These are phyloP conservation scores for Leptinotarsa haldemani DNA, from an alignment of 2,888 invertebrate species.

Conservation along the genomic window DNA sequence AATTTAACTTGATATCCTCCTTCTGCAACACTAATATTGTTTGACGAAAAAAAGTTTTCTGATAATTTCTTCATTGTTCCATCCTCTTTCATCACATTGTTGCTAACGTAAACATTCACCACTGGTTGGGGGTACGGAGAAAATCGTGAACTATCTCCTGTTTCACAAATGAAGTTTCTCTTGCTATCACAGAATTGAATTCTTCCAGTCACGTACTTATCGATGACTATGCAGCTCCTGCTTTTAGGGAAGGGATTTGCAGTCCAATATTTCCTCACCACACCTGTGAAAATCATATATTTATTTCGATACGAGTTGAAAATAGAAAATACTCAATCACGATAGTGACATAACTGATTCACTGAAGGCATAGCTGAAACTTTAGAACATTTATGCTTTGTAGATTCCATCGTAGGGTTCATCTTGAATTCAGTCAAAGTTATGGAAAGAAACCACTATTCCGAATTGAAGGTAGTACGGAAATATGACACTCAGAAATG, in stretches of 20 bases:
- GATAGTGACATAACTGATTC: no score
- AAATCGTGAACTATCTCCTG: background rate
- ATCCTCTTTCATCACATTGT: slow-evolving; percentile 2
- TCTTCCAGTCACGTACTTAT: background rate
- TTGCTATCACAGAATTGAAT: background rate
- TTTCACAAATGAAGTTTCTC: slow-evolving; percentile 6
- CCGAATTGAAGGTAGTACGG: no score
- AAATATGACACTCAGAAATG: no score
- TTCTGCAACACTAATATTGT: background rate
- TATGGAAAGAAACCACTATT: no score
- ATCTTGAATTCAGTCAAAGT: no score
- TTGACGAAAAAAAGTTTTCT: background rate
- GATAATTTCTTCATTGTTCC: background rate
- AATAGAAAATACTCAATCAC: no score
- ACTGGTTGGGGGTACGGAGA: background rate
- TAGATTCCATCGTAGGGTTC: no score
- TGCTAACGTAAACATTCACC: background rate
- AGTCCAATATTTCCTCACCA: background rate
- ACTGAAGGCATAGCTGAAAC: no score
- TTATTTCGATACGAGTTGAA: background rate
- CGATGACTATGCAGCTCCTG: background rate
- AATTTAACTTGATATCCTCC: background rate
- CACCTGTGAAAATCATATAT: background rate
- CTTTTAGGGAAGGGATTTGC: background rate
- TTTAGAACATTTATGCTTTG: no score